Evolutionary conservation across 2,113 vertebrate genomes (phyloP).

Genomic region (Tiliqua scincoides): DNA sequence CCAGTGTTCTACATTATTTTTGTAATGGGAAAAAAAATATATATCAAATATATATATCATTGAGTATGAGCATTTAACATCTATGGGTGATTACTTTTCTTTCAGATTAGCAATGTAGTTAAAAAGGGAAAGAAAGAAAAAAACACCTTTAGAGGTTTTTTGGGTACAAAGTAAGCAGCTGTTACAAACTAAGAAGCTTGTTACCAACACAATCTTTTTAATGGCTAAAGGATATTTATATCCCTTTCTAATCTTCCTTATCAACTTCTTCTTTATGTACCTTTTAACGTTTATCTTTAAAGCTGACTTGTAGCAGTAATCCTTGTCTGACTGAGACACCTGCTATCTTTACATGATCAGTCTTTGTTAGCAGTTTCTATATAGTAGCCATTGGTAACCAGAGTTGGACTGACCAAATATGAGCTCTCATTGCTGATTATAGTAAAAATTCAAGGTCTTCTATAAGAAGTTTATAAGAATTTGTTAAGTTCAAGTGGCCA

Average conservation of each 20-base stretch:
- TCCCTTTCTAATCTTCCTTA: conserved; percentile 70
- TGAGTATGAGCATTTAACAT: not conserved
- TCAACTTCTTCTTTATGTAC: conserved; percentile 75
- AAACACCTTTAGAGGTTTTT: not conserved
- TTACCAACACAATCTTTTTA: not conserved
- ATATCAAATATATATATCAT: not conserved
- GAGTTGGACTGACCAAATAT: not conserved
- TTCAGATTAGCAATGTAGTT: conserved; percentile 7
- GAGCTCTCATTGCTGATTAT: conserved; percentile 2
- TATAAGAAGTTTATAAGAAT: not conserved
- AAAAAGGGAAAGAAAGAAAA: not conserved
- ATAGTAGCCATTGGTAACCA: not conserved
- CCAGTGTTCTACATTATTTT: not conserved
- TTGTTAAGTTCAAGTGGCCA: not conserved
- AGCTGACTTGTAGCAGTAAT: not conserved
- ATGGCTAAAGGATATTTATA: conserved; percentile 31
- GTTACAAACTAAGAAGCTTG: not conserved
- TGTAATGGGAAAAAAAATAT: not conserved
- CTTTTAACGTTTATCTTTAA: conserved; percentile 78
- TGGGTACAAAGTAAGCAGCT: conserved; percentile 23
- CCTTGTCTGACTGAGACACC: conserved; percentile 42
- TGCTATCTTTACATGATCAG: conserved; percentile 54
- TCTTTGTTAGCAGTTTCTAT: not conserved
- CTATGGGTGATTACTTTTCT: conserved; percentile 1
- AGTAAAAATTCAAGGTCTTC: not conserved